Percentiles rank a stretch among this genome's conserved stretches.
Conservation (phyloP, 2,888 invertebrate species). For the Liopterus haemorrhoidalis region DNA sequence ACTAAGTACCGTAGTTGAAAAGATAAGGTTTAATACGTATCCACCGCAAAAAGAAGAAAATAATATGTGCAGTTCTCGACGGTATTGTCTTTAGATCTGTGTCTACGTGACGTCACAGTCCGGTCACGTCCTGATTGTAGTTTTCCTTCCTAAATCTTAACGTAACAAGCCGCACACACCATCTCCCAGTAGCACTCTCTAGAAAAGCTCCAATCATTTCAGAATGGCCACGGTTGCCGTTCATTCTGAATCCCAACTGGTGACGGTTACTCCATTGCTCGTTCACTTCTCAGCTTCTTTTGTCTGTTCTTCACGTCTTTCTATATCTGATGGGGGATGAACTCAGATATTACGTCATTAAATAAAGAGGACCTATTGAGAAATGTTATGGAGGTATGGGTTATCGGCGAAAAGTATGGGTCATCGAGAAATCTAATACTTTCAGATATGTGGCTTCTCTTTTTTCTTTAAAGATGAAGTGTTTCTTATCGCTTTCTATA, state of each 20-base stretch:
- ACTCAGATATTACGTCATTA: conserved; percentile 25
- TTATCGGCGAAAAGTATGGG: too few relatives aligned
- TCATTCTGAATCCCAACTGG: conserved; percentile 16
- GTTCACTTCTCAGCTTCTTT: conserved; percentile 12
- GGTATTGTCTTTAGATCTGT: too few relatives aligned
- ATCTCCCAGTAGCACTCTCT: conserved; percentile 26
- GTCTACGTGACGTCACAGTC: conserved; percentile 30
- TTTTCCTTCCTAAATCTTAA: conserved; percentile 39
- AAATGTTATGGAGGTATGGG: conserved; percentile 19
- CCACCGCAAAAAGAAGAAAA: too few relatives aligned
- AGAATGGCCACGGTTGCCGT: conserved; percentile 28
- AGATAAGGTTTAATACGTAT: too few relatives aligned
- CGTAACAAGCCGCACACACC: conserved; percentile 35
- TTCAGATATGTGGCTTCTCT: too few relatives aligned
- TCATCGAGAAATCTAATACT: too few relatives aligned
- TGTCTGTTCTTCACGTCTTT: conserved; percentile 21
- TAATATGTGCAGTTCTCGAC: too few relatives aligned
- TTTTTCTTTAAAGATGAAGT: too few relatives aligned
- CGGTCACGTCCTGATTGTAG: conserved; percentile 40
- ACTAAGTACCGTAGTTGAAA: too few relatives aligned
- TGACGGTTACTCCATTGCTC: neutral
- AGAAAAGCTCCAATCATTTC: conserved; percentile 37
- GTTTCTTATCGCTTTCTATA: too few relatives aligned
- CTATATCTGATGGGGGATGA: conserved; percentile 23
- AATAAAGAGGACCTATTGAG: conserved; percentile 19